phyloP scores from a whole-genome alignment of 1,140 invertebrate species.

The Caerostris darwini region DNA sequence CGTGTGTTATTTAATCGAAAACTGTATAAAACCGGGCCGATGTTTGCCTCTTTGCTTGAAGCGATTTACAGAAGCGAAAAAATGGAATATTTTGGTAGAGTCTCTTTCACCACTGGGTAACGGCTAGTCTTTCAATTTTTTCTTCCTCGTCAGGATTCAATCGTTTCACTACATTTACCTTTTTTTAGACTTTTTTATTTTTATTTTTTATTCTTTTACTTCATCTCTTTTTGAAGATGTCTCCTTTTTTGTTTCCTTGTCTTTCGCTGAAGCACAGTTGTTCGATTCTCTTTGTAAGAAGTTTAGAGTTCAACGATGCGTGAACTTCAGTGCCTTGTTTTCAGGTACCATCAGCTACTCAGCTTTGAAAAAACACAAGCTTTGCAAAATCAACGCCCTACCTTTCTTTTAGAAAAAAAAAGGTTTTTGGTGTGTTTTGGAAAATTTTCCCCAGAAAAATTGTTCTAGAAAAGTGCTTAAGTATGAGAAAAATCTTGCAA shows the following conservation, averaged over 20 bases:
- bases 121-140: conserved; percentile 55
- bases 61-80: conserved; percentile 56
- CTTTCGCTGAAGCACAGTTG: conserved; percentile 28
- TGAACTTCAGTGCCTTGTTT: conserved; percentile 41
- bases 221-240: conserved; percentile 23
- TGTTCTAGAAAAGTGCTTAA: neutral
- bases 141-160: conserved; percentile 51
- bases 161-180: conserved; percentile 63
- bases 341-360: neutral
- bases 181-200: neutral
- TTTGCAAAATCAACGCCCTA: conserved; percentile 38
- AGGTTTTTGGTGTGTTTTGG: neutral
- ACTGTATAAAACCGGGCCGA: conserved; percentile 1
- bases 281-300: conserved; percentile 26
- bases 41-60: neutral
- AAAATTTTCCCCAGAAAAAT: neutral
- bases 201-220: conserved; percentile 5
- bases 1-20: conserved; percentile 36
- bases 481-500: neutral
- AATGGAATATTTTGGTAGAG: conserved; percentile 54
- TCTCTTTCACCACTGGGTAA: conserved; percentile 37
- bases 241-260: neutral
- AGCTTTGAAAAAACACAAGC: conserved; percentile 27
- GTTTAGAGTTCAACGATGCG: conserved; percentile 55
- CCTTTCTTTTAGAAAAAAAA: too few species aligned